Percentiles rank a stretch among this genome's conserved stretches.
phyloP scores from a whole-genome alignment of 2,113 vertebrate genomes.

The Entelurus aequoreus region DNA sequence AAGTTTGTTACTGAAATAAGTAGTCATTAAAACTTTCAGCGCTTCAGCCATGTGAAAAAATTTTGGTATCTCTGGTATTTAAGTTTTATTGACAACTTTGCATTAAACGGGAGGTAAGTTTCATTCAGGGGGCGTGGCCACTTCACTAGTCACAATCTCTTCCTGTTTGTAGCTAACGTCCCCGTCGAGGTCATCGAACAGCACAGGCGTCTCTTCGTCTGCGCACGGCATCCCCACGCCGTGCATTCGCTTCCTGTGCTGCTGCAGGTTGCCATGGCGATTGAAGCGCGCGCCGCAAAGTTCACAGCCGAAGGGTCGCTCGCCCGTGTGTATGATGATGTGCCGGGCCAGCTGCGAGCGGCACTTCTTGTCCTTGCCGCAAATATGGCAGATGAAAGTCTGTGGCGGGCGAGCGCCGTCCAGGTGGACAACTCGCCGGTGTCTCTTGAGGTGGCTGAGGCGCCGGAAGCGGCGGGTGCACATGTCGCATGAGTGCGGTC shows the following conservation, averaged over 20 bases:
- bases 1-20: background rate
- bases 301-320: slow-evolving; percentile 51
- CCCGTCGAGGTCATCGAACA: slow-evolving; percentile 35
- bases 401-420: slow-evolving; percentile 33
- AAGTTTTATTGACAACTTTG: background rate
- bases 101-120: background rate
- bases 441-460: slow-evolving; percentile 56
- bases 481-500: slow-evolving; percentile 49
- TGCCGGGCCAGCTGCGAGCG: slow-evolving; percentile 59
- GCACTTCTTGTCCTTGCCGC: slow-evolving; percentile 63
- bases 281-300: slow-evolving; percentile 51
- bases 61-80: background rate
- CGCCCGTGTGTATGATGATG: slow-evolving; percentile 54
- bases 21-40: too few relatives aligned
- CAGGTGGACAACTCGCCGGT: slow-evolving; percentile 48
- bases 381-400: slow-evolving; percentile 52
- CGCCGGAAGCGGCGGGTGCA: slow-evolving; percentile 56
- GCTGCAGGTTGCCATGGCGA: slow-evolving; percentile 56
- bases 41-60: background rate
- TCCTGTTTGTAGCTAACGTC: slow-evolving; percentile 41
- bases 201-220: slow-evolving; percentile 13
- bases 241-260: slow-evolving; percentile 56
- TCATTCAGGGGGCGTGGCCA: background rate
- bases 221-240: background rate
- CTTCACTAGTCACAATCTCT: background rate